Evolutionary conservation across 2,888 invertebrate species (phyloP).

Genomic region (Limenitis camilla): DNA sequence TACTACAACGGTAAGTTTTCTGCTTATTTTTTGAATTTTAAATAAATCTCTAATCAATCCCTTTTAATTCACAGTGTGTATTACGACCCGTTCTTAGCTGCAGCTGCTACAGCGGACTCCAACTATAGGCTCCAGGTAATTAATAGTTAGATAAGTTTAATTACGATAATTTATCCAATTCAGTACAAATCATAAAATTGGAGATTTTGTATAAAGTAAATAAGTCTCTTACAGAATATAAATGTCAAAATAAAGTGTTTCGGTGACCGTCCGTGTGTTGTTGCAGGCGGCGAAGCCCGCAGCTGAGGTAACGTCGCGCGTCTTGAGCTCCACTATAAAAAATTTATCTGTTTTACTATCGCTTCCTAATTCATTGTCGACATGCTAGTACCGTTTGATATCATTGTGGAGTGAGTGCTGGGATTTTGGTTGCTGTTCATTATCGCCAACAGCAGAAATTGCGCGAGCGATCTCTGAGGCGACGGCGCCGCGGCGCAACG

Average conservation of each 20-base stretch:
- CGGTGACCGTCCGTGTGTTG: constrained; percentile 68
- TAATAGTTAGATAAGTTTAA: not conserved
- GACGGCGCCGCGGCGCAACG: constrained; percentile 39
- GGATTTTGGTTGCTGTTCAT: constrained; percentile 70
- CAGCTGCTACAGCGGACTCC: constrained; percentile 88
- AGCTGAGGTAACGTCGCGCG: constrained; percentile 75
- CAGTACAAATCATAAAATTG: not conserved
- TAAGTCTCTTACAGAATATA: not conserved
- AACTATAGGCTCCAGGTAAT: constrained; percentile 93
- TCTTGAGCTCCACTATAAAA: constrained; percentile 41
- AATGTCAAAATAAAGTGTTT: not conserved
- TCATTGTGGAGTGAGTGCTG: constrained; percentile 69
- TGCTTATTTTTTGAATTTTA: not conserved
- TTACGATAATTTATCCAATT: not conserved
- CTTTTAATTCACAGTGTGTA: constrained; percentile 79
- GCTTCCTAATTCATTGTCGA: constrained; percentile 70
- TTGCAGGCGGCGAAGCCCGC: constrained; percentile 82
- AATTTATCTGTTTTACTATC: constrained; percentile 54
- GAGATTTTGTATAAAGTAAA: not conserved
- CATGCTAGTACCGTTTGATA: constrained; percentile 59
- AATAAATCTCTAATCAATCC: not conserved
- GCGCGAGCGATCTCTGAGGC: not conserved
- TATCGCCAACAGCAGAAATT: constrained; percentile 34
- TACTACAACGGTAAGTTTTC: not conserved
- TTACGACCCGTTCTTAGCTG: constrained; percentile 96